phyloP scores from a whole-genome alignment of 2,888 invertebrate genomes.

The Luperina nickerlii region DNA sequence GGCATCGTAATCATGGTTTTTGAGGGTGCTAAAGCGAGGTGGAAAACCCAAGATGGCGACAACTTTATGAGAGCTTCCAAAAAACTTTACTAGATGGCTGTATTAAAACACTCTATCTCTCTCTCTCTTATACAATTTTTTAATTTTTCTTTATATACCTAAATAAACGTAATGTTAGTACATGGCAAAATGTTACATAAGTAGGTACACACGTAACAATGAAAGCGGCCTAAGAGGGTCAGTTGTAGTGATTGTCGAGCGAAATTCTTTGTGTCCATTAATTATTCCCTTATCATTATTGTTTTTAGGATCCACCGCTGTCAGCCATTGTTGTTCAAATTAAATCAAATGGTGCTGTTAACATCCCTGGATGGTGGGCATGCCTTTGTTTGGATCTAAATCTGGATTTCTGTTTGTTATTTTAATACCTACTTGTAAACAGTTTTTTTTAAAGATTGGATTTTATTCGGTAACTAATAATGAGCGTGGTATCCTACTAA shows the following conservation, averaged over 20 bases:
- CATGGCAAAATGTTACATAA: constrained; percentile 27
- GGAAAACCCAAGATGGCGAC: no score
- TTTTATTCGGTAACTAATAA: not conserved
- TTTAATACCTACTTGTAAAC: not conserved
- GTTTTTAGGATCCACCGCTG: constrained; percentile 53
- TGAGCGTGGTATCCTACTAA: not conserved
- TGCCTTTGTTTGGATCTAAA: constrained; percentile 10
- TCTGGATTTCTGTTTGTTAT: not conserved
- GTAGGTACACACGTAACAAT: constrained; percentile 49
- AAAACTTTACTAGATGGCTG: not conserved
- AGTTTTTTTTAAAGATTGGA: not conserved
- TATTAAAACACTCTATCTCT: not conserved
- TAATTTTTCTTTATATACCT: not conserved
- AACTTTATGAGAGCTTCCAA: no score
- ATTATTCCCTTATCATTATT: constrained; percentile 67
- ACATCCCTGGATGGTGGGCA: constrained; percentile 11
- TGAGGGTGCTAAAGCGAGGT: no score
- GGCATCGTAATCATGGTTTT: no score
- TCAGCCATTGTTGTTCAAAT: constrained; percentile 62
- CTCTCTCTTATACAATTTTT: not conserved
- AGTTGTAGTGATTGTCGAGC: constrained; percentile 37
- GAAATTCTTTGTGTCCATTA: constrained; percentile 66
- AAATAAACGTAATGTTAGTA: constrained; percentile 25
- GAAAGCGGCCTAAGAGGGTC: constrained; percentile 50
- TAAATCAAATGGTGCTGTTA: constrained; percentile 59